Evolutionary conservation across 2,888 invertebrate species (phyloP).

Genomic region (Cyclophora punctaria): DNA sequence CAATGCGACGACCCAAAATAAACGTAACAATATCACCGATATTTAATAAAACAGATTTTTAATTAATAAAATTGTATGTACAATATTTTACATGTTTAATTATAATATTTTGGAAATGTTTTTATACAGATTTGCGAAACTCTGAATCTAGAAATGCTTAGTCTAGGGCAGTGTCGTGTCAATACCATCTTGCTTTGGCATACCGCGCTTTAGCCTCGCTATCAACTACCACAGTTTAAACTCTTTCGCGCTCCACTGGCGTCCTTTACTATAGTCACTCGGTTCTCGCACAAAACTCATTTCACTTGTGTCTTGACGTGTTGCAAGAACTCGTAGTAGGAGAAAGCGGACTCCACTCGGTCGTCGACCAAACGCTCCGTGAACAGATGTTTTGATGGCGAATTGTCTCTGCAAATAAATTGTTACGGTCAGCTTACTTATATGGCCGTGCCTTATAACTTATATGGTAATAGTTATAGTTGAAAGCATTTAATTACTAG

Average conservation of each 20-base stretch:
- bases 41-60: background rate
- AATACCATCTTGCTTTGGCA: conserved; percentile 10
- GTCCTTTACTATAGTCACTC: conserved; percentile 25
- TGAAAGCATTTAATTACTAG: no score
- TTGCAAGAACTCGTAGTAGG: conserved; percentile 98
- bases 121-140: conserved; percentile 17
- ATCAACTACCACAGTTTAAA: conserved; percentile 12
- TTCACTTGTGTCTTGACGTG: conserved; percentile 93
- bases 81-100: conserved; percentile 6
- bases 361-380: conserved; percentile 95
- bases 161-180: conserved; percentile 44
- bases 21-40: background rate
- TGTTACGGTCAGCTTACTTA: background rate
- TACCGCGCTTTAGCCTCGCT: conserved; percentile 17
- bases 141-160: conserved; percentile 31
- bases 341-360: conserved; percentile 93
- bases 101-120: conserved; percentile 1
- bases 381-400: conserved; percentile 86
- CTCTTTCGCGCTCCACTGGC: conserved; percentile 11
- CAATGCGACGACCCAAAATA: background rate
- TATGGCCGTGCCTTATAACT: no score
- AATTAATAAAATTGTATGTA: conserved; percentile 8
- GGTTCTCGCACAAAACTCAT: conserved; percentile 63
- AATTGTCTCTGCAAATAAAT: conserved; percentile 86
- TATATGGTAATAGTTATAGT: no score